A percentile compares a stretch with the other conserved stretches of the same genome.
Evolutionary conservation across 2,888 invertebrate species (phyloP).

Genomic region (Napeogenes sylphis): DNA sequence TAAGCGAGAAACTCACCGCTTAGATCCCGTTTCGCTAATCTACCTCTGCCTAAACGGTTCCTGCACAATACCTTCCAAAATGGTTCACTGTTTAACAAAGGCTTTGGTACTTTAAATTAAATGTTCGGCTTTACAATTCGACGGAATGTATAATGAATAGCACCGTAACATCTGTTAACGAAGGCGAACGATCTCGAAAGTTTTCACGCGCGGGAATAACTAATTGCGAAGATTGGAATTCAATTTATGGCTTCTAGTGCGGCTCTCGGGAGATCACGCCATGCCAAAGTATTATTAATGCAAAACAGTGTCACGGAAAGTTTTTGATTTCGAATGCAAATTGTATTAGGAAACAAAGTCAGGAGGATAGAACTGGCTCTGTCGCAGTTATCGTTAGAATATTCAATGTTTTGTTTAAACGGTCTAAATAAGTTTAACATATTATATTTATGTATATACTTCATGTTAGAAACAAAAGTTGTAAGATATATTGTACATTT

Average conservation of each 20-base stretch:
- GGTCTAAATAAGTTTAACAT: not conserved
- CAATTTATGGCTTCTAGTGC: conserved; percentile 77
- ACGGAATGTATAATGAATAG: conserved; percentile 78
- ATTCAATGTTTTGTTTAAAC: conserved; percentile 10
- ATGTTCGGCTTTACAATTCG: conserved; percentile 77
- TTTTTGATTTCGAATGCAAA: conserved; percentile 77
- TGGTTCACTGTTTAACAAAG: conserved; percentile 69
- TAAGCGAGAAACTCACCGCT: conserved; percentile 52
- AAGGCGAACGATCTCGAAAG: conserved; percentile 78
- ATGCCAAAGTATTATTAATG: conserved; percentile 76
- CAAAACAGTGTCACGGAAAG: conserved; percentile 78
- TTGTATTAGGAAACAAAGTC: conserved; percentile 75
- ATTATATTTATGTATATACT: not conserved
- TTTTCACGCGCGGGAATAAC: conserved; percentile 78
- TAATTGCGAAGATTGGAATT: conserved; percentile 78
- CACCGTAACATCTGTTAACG: conserved; percentile 79
- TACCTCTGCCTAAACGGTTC: conserved; percentile 50
- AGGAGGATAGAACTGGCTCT: conserved; percentile 60
- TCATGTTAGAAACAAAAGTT: not conserved
- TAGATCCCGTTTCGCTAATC: conserved; percentile 54
- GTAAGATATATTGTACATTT: not conserved
- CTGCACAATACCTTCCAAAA: conserved; percentile 63
- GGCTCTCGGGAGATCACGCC: conserved; percentile 74
- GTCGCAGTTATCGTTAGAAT: conserved; percentile 53
- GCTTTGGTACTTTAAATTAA: conserved; percentile 75